Percentiles rank a stretch among this genome's conserved stretches.
These are phyloP conservation scores for Indicator maculatus DNA, from an alignment of 2,113 vertebrate genomes.

Conservation along the genomic window DNA sequence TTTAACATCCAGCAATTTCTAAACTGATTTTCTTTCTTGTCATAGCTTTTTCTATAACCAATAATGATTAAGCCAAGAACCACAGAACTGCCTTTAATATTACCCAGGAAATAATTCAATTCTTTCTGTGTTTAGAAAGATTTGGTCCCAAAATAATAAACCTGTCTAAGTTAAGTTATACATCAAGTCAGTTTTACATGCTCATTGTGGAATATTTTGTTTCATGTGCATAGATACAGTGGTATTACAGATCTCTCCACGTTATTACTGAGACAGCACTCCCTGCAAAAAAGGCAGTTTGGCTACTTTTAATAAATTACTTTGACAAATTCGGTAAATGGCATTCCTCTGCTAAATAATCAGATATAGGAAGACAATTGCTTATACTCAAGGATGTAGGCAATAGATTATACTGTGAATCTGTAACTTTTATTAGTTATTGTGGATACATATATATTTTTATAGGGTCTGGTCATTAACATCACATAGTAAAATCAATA, in stretches of 20 bases:
- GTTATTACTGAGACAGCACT: neutral
- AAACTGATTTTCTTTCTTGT: neutral
- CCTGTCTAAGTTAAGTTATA: neutral
- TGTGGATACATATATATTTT: neutral
- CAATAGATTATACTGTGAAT: neutral
- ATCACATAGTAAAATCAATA: neutral
- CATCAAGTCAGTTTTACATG: neutral
- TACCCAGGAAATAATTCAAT: neutral
- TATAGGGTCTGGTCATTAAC: neutral
- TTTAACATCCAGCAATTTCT: neutral
- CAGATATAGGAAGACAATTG: neutral
- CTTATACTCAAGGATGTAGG: neutral
- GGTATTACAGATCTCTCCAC: neutral
- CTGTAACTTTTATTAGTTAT: neutral
- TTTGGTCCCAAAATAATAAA: neutral
- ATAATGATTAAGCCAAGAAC: neutral
- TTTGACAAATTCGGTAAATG: neutral
- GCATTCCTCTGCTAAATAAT: neutral
- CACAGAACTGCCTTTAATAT: neutral
- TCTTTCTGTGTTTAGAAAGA: neutral
- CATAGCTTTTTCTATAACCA: neutral
- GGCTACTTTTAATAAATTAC: neutral
- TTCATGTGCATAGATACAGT: neutral
- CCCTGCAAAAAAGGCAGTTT: neutral
- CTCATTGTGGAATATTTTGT: neutral